Conservation (phyloP, 2,888 invertebrate genomes). For the Drosophila leonis region DNA sequence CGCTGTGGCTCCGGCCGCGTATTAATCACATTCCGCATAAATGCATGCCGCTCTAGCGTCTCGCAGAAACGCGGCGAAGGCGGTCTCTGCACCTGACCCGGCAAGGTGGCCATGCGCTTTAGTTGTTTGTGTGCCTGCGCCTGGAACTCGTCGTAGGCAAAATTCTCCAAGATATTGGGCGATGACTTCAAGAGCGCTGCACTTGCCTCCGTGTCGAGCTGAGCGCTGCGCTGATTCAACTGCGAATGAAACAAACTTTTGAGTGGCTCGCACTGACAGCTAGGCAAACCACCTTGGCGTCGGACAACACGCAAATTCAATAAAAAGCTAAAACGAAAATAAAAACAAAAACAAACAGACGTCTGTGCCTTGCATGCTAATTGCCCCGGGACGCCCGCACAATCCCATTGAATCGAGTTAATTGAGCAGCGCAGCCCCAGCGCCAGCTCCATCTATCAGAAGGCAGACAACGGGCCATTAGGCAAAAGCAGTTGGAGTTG, state of each 20-base stretch:
- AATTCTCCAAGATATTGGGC: slow-evolving; percentile 85
- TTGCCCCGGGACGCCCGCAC: slow-evolving; percentile 65
- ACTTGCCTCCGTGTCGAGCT: slow-evolving; percentile 71
- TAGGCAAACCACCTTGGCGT: slow-evolving; percentile 56
- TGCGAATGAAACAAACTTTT: slow-evolving; percentile 51
- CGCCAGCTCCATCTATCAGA: slow-evolving; percentile 33
- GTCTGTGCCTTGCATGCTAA: slow-evolving; percentile 68
- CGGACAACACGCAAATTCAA: slow-evolving; percentile 70
- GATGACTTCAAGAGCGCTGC: slow-evolving; percentile 83
- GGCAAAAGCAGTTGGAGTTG: slow-evolving; percentile 13
- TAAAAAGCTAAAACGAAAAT: slow-evolving; percentile 54
- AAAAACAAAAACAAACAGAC: slow-evolving; percentile 19
- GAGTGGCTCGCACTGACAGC: slow-evolving; percentile 21
- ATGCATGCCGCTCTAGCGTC: slow-evolving; percentile 83
- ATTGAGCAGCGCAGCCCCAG: slow-evolving; percentile 10
- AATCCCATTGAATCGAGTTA: slow-evolving; percentile 42
- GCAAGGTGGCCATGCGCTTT: slow-evolving; percentile 71
- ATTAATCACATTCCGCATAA: slow-evolving; percentile 84
- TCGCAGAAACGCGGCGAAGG: slow-evolving; percentile 83
- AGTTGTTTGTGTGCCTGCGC: slow-evolving; percentile 41
- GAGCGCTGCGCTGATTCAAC: slow-evolving; percentile 50
- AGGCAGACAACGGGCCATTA: background rate
- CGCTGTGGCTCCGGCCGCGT: slow-evolving; percentile 71
- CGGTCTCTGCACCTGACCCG: slow-evolving; percentile 40
- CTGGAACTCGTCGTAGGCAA: slow-evolving; percentile 83